These are phyloP conservation scores for Microplitis demolitor DNA, from an alignment of 1,140 invertebrate species.

Conservation along the genomic window DNA sequence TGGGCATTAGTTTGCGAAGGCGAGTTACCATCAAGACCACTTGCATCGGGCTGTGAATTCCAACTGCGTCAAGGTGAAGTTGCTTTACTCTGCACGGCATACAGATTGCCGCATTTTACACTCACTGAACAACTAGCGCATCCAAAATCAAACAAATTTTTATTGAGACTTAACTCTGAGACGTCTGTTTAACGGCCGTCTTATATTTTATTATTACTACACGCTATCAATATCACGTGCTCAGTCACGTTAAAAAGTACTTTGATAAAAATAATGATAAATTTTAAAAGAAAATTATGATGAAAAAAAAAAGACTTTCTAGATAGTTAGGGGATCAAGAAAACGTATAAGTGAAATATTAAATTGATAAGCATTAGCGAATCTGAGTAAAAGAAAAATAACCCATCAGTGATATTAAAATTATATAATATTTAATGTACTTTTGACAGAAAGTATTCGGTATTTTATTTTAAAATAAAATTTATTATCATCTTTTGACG, in stretches of 20 bases:
- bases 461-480: too few relatives aligned
- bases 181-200: constrained; percentile 80
- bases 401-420: too few relatives aligned
- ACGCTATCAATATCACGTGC: not conserved
- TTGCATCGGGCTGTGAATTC: constrained; percentile 83
- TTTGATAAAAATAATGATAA: not conserved
- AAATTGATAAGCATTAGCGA: too few relatives aligned
- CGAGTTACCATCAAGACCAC: constrained; percentile 81
- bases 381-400: too few relatives aligned
- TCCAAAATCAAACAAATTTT: constrained; percentile 94
- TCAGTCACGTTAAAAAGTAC: not conserved
- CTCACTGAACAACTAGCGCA: constrained; percentile 94
- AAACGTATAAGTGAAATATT: too few relatives aligned
- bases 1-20: constrained; percentile 92
- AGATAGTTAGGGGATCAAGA: not conserved
- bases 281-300: too few relatives aligned
- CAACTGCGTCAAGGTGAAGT: constrained; percentile 93
- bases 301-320: not conserved
- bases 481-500: too few relatives aligned
- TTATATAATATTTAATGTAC: too few relatives aligned
- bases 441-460: too few relatives aligned
- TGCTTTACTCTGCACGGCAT: constrained; percentile 85
- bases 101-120: constrained; percentile 88
- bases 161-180: constrained; percentile 92
- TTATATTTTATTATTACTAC: not conserved